Evolutionary conservation across 1,140 invertebrate genomes (phyloP), one percentile per base, ranked within the genome.

Genomic region (Liolophura sinensis): DNA sequence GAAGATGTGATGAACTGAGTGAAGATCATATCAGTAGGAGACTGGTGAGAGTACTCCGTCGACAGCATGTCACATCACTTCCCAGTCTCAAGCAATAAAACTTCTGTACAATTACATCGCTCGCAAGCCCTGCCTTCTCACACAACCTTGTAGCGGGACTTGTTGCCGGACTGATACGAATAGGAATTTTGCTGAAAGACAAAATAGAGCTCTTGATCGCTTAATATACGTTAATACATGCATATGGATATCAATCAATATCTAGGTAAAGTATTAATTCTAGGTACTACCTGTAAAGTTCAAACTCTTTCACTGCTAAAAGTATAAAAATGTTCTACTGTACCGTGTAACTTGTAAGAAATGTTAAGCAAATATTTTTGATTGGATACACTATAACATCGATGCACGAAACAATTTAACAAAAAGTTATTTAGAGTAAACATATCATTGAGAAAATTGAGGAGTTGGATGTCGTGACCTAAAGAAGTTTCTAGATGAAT

Each of bases 81-180:
- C 31, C 31, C 31, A 40, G 9, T 40, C 3, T 40, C 31, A 3
- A 40, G 31, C 3, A 40, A 40, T 40, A 40, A 40, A 40, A 40
- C 3, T 40, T 40, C 31, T 40, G 31, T 9, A 40, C 31, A 40
- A 40, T 3, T 40, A 9, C 31, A 40, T 9, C 3, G 31, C 31
- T 40, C 31, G 9, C 9, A 9, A 40, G 31, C 92, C 88, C 91
- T 9, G 9, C 31, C 92, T 84, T 87, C 79, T 77, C 92, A 97
- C 66, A 97, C 84, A 82, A 98, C 96, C 89, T 98, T 98, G 85
- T 98, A 98, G 83, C 96, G 89, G 57, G 93, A 92, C 83, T 94
- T 94, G 78, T 95, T 96, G 73, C 85, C 85, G n/a, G 86, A 78
- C 90, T 92, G 77, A 91, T 92, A 86, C 90, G 94, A 86, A 91